Conservation (phyloP, 2,797 vertebrate genomes). For the Tinamus major region DNA sequence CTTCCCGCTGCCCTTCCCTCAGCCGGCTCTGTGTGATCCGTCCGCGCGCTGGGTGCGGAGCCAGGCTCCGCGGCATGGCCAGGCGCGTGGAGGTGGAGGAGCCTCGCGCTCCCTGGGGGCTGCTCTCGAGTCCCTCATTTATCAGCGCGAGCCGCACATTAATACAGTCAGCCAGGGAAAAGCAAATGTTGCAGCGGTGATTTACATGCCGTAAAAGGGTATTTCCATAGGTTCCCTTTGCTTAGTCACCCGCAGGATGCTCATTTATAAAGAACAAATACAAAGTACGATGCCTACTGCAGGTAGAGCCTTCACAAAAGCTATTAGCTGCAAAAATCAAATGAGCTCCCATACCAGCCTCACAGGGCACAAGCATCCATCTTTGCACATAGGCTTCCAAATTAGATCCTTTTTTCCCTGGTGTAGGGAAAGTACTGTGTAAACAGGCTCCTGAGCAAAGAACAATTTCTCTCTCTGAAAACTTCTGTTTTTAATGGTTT, state of each 20-base stretch:
- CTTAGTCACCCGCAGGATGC: not conserved
- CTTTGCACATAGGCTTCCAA: not conserved
- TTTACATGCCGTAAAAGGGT: not conserved
- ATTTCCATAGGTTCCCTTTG: not conserved
- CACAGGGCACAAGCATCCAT: not conserved
- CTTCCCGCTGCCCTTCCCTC: not conserved
- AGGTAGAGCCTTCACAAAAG: not conserved
- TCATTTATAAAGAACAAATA: not conserved
- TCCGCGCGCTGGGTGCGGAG: fast-evolving
- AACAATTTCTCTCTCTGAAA: not conserved
- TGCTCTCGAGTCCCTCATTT: not conserved
- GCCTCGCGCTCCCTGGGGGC: fast-evolving
- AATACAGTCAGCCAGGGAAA: not conserved
- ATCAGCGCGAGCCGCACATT: not conserved
- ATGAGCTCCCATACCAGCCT: not conserved
- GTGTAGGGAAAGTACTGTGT: not conserved
- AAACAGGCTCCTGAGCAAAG: not conserved
- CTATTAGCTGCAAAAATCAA: not conserved
- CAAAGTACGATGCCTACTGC: not conserved
- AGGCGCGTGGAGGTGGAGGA: not conserved
- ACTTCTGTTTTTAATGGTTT: not conserved
- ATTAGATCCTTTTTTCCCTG: not conserved
- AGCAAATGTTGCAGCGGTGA: not conserved
- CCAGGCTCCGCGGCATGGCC: fast-evolving
- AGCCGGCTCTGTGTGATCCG: not conserved